Base-by-base conservation (phyloP, 2,797 vertebrate species). In the Aselliscus stoliczkanus region DNA sequence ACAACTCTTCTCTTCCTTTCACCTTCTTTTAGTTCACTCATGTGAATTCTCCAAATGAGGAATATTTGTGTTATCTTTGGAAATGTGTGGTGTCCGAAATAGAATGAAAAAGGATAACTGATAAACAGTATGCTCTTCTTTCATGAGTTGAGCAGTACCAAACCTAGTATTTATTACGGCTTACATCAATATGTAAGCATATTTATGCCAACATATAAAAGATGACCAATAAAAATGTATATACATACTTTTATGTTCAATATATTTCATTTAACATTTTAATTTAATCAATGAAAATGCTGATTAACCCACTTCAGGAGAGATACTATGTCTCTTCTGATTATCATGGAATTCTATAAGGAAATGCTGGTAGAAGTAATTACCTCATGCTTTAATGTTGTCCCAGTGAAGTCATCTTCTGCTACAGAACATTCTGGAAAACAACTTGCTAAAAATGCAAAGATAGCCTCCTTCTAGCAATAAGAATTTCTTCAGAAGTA, bases 401-500 rank as follows among this genome's bases (percentile, higher is more conserved):
- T 77, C 56, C 39, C 85, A 93, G 37, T 29, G 5, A 94, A 96
- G 70, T 96, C 79, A 60, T 84, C 29, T 58, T 72, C 42, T 37
- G 34, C 47, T 88, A 91, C 6, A 76, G 50, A 95, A 92, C 90
- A 20, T 7, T 4, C 75, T 98, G 92, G 64, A 90, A 97, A 97
- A 94, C 29, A 94, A 79, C 39, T 54, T 94, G 44, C 67, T 76
- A 92, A 98, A 96, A 95, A 95, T 98, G 98, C 97, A 98, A 97
- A 97, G 72, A 84, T 77, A 97, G 88, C 94, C 95, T 97, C 97
- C 97, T 98, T 97, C 96, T 94, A 98, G 98, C 96, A 0, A 97
- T 97, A 95, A 97, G 96, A 97, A 96, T 97, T 98, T 89, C 94
- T 96, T 98, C 97, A 97, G 97, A 98, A 98, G 97, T 92, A 97